Evolutionary conservation across 2,797 vertebrate species (phyloP), one percentile per base, ranked within the genome.

Genomic region (Myotis pilosus): DNA sequence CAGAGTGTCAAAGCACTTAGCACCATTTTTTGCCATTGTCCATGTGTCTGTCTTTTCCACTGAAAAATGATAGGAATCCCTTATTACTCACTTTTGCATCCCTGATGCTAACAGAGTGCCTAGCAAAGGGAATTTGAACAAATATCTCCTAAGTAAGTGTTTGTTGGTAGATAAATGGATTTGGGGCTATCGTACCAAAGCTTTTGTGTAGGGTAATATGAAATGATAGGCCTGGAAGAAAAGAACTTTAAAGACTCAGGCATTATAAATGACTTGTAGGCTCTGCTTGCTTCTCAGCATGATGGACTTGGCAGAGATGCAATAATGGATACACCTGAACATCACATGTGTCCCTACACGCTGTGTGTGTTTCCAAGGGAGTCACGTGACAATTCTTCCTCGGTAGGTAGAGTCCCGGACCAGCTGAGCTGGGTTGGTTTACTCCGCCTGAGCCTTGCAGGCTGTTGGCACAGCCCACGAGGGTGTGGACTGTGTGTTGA

Each of bases 401-500:
- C 57, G 79, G 66, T 23, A 81, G 78, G 41, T 75, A 90, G 91
- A 92, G 87, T 72, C 60, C 22, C 1, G 17, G 41, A 86, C 72
- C 22, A 51, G 36, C 41, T n/a, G 62, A 94, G 66, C 68, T 25
- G 33, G 51, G 38, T 78, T 87, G 51, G 51, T 69, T 96, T 80
- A 86, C 51, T 53, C 82, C 25, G 22, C 62, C 55, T 87, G 55
- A 96, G 75, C 20, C 88, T 93, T 38, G n/a, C 38, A 75, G 72
- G 83, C 47, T 92, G 66, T 79, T 47, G 82, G 81, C 83, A 89
- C 28, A 30, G 89, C 66, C 53, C 51, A 55, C 57, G 72, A 96
- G 92, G 96, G 96, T 87, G 96, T 96, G 96, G 96, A 75, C 88
- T n/a, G 23, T 76, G 55, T 84, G 64, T 60, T 8, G 6, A 83